These are phyloP conservation scores for Nansenia antarctica DNA, from an alignment of 2,113 vertebrate genomes.

Conservation along the genomic window DNA sequence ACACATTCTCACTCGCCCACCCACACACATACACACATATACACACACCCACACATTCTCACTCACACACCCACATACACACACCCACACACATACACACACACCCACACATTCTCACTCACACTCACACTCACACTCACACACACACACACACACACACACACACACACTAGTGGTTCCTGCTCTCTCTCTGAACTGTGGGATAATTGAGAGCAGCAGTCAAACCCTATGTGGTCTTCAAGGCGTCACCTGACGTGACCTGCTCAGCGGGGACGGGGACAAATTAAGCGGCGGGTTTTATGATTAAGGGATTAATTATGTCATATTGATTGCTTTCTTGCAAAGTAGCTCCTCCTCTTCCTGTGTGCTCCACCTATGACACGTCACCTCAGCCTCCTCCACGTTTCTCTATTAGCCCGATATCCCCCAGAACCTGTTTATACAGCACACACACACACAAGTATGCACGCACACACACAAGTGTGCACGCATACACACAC, in stretches of 20 bases:
- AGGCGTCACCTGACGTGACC: background rate
- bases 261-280: background rate
- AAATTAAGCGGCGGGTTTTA: slow-evolving; percentile 6
- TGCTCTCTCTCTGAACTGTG: background rate
- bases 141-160: too few relatives aligned
- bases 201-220: background rate
- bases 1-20: too few relatives aligned
- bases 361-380: background rate
- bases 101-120: too few relatives aligned
- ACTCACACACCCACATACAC: too few relatives aligned
- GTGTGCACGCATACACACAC: too few relatives aligned
- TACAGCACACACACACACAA: too few relatives aligned
- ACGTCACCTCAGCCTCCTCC: background rate
- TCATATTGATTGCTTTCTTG: background rate
- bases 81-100: too few relatives aligned
- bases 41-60: too few relatives aligned
- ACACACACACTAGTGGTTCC: too few relatives aligned
- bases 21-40: too few relatives aligned
- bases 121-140: too few relatives aligned
- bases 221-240: background rate
- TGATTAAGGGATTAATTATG: slow-evolving; percentile 9
- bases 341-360: background rate
- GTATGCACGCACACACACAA: too few relatives aligned
- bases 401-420: background rate
- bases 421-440: background rate